Conservation (phyloP, 2,888 invertebrate species). For the Apotomis capreana region DNA sequence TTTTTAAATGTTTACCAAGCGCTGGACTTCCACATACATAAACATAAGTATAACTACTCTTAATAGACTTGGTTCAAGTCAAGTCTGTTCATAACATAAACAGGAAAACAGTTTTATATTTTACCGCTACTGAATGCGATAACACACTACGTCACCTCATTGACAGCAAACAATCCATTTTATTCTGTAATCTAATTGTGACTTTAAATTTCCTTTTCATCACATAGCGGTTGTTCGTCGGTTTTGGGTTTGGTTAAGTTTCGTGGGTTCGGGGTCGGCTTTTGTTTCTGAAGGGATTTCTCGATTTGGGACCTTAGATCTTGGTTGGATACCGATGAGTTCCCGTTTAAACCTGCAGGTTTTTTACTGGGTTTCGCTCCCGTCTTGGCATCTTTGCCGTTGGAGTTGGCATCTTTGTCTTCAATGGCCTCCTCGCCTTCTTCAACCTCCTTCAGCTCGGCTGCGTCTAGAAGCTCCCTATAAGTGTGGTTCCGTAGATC, state of each 20-base stretch:
- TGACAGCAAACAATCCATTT: too few relatives aligned
- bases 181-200: background rate
- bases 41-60: too few relatives aligned
- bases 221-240: background rate
- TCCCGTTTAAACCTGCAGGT: background rate
- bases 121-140: too few relatives aligned
- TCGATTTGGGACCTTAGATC: conserved; percentile 19
- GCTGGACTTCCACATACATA: too few relatives aligned
- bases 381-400: background rate
- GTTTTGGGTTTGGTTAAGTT: background rate
- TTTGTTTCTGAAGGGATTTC: conserved; percentile 1
- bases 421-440: conserved; percentile 11
- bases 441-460: conserved; percentile 20
- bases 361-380: background rate
- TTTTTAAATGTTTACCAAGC: too few relatives aligned
- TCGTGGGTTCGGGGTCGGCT: background rate
- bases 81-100: too few relatives aligned
- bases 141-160: too few relatives aligned
- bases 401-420: background rate
- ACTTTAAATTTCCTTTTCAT: conserved; percentile 3
- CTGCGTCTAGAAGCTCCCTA: conserved; percentile 31
- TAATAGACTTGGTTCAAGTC: too few relatives aligned
- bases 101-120: too few relatives aligned
- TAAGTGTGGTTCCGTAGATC: conserved; percentile 9
- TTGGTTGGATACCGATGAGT: background rate